Evolutionary conservation across 2,113 vertebrate species (phyloP), one percentile per base, ranked within the genome.

Genomic region (Apistogramma diplotaenia): DNA sequence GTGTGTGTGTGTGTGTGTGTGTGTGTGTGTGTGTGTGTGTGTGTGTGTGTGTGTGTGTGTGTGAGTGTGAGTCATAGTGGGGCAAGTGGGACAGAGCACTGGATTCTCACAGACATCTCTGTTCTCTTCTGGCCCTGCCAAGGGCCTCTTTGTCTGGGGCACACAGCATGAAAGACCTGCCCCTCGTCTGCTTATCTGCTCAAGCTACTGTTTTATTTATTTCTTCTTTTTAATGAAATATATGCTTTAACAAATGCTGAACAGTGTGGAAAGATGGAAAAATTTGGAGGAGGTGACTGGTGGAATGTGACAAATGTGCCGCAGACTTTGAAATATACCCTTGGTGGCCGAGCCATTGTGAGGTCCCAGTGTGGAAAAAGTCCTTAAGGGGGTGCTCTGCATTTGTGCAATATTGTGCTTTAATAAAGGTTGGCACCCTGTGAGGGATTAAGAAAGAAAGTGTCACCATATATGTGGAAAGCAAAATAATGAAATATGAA

Each of bases 81-180:
- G 87, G 85, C 79, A 13, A 87, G 77, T 58, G 78, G 93, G 79
- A 87, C 84, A 82, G 79, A 89, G 87, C 84, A 81, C 91, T 75
- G 83, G 73, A 43, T 81, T 84, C 83, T 94, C 76, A 94, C 89
- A 93, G 92, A 86, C 85, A 88, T 76, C 87, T 93, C 91, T 94
- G 92, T 94, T 93, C 88, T 91, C 73, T 53, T 78, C 60, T 57
- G 23, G 79, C 71, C 51, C 72, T 74, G 78, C 90, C 82, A 95
- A 94, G 87, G 23, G 89, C 75, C 56, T 75, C 92, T 95, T 95
- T 95, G 94, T 95, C 80, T 84, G 51, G 18, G 27, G 37, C 11
- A 79, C 61, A 54, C 74, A 88, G 87, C 74, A 85, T 91, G 76
- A 92, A 85, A 89, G 85, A 58, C 81, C 73, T 75, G 75, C 51